These are phyloP conservation scores for Pangasianodon hypophthalmus DNA, from an alignment of 2,113 vertebrate genomes.

Conservation along the genomic window DNA sequence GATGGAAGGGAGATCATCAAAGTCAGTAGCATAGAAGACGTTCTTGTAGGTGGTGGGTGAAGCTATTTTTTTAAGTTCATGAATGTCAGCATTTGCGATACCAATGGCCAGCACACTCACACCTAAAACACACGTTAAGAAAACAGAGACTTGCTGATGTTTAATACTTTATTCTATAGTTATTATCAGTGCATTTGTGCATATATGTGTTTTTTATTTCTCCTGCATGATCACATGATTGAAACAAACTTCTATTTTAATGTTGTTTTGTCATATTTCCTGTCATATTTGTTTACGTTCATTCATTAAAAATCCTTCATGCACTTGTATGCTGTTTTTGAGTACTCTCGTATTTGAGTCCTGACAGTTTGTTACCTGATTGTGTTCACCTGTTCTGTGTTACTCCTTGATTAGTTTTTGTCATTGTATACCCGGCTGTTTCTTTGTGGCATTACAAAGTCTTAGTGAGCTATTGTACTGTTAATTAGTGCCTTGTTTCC, in stretches of 20 bases:
- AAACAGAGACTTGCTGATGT: neutral
- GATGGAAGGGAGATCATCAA: constrained; percentile 80
- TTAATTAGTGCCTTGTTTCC: neutral
- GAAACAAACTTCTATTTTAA: neutral
- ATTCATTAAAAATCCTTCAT: too few relatives aligned
- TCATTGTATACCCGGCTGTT: too few relatives aligned
- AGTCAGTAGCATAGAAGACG: constrained; percentile 78
- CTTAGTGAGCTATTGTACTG: neutral
- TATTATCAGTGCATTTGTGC: neutral
- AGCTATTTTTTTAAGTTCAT: constrained; percentile 77
- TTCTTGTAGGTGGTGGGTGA: constrained; percentile 76
- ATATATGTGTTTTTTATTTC: neutral
- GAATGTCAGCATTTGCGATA: constrained; percentile 78
- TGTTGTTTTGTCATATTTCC: neutral
- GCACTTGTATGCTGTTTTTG: too few relatives aligned
- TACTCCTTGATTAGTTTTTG: neutral
- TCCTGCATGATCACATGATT: neutral
- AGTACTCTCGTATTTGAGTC: too few relatives aligned
- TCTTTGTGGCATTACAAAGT: too few relatives aligned
- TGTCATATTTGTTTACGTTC: neutral
- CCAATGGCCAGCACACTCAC: constrained; percentile 82
- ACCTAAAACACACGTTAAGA: constrained; percentile 67
- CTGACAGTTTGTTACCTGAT: neutral
- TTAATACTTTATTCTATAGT: neutral
- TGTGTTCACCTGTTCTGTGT: neutral